A percentile compares a stretch with the other conserved stretches of the same genome.
These are phyloP conservation scores for Melanargia galathea DNA, from an alignment of 2,888 invertebrate species.

Conservation along the genomic window DNA sequence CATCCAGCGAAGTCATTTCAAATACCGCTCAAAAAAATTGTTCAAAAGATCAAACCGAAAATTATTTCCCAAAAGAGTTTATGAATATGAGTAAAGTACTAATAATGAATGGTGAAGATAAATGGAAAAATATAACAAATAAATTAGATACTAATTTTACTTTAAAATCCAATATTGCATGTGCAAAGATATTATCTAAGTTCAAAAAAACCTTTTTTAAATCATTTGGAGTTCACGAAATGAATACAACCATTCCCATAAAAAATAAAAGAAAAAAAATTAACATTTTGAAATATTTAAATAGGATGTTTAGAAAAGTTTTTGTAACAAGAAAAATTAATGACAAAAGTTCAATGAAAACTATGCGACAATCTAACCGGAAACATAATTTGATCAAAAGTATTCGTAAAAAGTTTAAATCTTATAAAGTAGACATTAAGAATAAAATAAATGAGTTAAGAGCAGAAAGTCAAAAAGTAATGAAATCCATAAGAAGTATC, in stretches of 20 bases:
- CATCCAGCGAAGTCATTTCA: not conserved
- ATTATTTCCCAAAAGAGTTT: not conserved
- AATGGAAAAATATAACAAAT: not conserved
- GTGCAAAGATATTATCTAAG: slow-evolving; percentile 34
- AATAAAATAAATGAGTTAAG: slow-evolving; percentile 57
- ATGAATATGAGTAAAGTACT: not conserved
- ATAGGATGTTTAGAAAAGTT: slow-evolving; percentile 56
- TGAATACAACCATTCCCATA: slow-evolving; percentile 31
- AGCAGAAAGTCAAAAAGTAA: slow-evolving; percentile 54
- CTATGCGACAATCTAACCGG: slow-evolving; percentile 36
- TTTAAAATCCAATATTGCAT: slow-evolving; percentile 34
- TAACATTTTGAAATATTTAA: slow-evolving; percentile 54
- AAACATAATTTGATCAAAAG: slow-evolving; percentile 52
- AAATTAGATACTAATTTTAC: not conserved
- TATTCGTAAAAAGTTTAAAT: slow-evolving; percentile 56
- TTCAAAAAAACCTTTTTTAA: slow-evolving; percentile 27
- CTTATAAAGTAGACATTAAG: slow-evolving; percentile 50
- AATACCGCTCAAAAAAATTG: not conserved
- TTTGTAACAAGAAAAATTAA: slow-evolving; percentile 44
- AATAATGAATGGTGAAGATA: not conserved
- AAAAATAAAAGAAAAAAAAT: slow-evolving; percentile 45
- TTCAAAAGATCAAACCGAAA: not conserved
- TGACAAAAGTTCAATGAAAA: slow-evolving; percentile 33
- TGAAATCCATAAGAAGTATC: slow-evolving; percentile 58
- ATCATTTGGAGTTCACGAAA: slow-evolving; percentile 33